Evolutionary conservation across 1,140 invertebrate species (phyloP).

Genomic region (Latrodectus geometricus): DNA sequence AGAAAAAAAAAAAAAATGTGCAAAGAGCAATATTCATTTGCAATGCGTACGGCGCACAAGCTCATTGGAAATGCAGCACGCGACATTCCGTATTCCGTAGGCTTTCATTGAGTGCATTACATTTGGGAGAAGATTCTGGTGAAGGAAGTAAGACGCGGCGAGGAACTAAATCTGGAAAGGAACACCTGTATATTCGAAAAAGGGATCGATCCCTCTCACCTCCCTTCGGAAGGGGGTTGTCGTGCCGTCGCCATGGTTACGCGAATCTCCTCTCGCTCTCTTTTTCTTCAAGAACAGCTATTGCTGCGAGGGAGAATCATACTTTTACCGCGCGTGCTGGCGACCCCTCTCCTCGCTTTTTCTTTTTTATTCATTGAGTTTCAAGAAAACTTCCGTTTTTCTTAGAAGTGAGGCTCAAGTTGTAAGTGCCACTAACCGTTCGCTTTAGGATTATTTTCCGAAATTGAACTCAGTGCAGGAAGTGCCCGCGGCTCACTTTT

Average conservation of each 20-base stretch:
- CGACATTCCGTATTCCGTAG: not conserved
- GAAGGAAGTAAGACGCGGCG: conserved; percentile 14
- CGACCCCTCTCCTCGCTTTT: no score
- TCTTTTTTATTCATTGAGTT: conserved; percentile 37
- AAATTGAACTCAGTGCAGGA: not conserved
- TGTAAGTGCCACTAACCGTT: not conserved
- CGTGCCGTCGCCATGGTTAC: conserved; percentile 51
- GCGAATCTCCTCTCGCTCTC: conserved; percentile 4
- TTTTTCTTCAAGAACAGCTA: conserved; percentile 44
- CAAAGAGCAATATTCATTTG: not conserved
- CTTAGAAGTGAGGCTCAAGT: not conserved
- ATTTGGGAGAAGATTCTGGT: conserved; percentile 12
- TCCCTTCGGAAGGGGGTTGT: conserved; percentile 47
- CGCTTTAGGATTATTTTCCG: not conserved
- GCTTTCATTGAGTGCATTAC: not conserved
- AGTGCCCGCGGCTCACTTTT: no score
- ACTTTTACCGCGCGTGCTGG: conserved; percentile 47
- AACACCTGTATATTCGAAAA: conserved; percentile 46
- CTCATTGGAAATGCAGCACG: conserved; percentile 1
- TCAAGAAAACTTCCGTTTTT: not conserved
- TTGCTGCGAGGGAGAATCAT: conserved; percentile 28
- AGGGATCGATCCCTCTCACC: conserved; percentile 58
- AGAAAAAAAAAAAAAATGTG: not conserved
- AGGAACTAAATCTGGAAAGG: conserved; percentile 43
- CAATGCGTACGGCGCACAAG: not conserved